Evolutionary conservation across 2,888 invertebrate species (phyloP).

Genomic region (Amblyjoppa fuscipennis): DNA sequence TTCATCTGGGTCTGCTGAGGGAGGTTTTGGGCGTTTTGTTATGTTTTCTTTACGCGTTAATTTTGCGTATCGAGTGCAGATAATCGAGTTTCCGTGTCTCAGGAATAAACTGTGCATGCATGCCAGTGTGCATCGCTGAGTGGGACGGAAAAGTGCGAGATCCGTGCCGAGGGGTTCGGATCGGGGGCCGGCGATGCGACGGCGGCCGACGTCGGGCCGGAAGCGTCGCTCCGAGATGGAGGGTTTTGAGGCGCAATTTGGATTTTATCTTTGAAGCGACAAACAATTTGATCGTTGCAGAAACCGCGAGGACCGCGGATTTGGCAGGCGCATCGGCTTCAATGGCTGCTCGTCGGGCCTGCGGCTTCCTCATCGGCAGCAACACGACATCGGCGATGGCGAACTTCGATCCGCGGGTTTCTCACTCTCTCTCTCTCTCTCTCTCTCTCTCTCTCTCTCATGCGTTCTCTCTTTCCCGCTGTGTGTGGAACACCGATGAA

Average conservation of each 20-base stretch:
- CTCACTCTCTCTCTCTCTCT: constrained; percentile 41
- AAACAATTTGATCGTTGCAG: constrained; percentile 39
- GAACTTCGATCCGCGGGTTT: constrained; percentile 39
- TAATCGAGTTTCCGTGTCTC: neutral
- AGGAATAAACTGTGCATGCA: constrained; percentile 8
- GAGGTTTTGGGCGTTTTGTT: neutral
- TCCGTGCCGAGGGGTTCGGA: neutral
- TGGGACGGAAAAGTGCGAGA: constrained; percentile 36
- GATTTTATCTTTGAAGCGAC: neutral
- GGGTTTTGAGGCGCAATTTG: neutral
- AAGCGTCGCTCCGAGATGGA: neutral
- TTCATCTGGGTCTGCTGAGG: neutral
- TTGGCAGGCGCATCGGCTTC: constrained; percentile 30
- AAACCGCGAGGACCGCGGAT: constrained; percentile 34
- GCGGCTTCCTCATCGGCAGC: constrained; percentile 44
- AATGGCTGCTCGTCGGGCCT: constrained; percentile 29
- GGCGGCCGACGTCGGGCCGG: constrained; percentile 11
- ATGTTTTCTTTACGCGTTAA: constrained; percentile 13
- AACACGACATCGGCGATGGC: constrained; percentile 33
- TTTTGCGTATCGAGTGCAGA: constrained; percentile 19
- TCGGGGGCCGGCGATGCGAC: constrained; percentile 28
- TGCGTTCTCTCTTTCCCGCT: constrained; percentile 55
- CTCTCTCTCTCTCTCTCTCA: constrained; percentile 21
- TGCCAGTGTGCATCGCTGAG: constrained; percentile 20
- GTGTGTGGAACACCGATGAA: constrained; percentile 64